Percentiles rank a stretch among this genome's conserved stretches.
Evolutionary conservation across 2,113 vertebrate genomes (phyloP).

Genomic region (Trogon melanurus): DNA sequence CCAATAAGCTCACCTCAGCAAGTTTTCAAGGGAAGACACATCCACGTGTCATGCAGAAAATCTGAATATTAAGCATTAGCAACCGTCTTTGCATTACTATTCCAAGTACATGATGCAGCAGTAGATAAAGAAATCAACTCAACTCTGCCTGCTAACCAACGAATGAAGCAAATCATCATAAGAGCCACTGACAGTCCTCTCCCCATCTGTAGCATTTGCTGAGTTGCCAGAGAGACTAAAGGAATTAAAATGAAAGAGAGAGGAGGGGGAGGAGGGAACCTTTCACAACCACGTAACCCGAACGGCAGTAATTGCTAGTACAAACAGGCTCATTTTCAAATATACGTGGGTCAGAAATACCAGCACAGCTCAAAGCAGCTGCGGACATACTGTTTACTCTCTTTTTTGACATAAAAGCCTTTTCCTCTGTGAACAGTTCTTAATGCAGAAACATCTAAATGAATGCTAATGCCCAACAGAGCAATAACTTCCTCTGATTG

Average conservation of each 20-base stretch:
- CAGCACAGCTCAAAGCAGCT: conserved; percentile 62
- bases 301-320: conserved; percentile 44
- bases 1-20: background rate
- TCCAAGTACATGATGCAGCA: background rate
- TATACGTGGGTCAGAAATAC: conserved; percentile 48
- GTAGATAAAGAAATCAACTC: background rate
- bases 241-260: background rate
- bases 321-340: conserved; percentile 63
- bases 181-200: background rate
- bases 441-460: conserved; percentile 69
- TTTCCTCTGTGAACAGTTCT: conserved; percentile 62
- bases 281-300: background rate
- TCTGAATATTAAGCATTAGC: background rate
- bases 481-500: conserved; percentile 73
- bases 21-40: background rate
- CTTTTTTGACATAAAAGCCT: conserved; percentile 69
- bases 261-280: background rate
- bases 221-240: background rate
- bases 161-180: background rate
- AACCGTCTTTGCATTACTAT: background rate
- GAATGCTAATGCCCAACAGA: conserved; percentile 70
- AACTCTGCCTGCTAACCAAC: background rate
- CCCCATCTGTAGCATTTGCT: background rate
- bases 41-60: background rate
- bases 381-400: conserved; percentile 67